These are phyloP conservation scores for Sthenelais limicola DNA, from an alignment of 2,888 invertebrate species.

Conservation along the genomic window DNA sequence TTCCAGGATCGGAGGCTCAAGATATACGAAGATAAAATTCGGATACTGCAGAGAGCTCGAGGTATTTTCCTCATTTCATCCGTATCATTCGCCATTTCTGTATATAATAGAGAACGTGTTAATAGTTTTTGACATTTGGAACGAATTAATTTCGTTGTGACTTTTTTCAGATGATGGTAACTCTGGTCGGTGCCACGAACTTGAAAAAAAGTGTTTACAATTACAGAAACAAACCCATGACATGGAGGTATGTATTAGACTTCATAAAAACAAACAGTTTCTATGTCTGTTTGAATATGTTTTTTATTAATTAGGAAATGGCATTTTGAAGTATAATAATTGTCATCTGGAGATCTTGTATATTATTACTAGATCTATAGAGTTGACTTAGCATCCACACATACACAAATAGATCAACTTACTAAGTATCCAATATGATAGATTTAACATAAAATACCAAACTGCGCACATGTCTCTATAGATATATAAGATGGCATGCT, in stretches of 20 bases:
- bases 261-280: neutral
- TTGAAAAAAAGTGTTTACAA: slow-evolving; percentile 66
- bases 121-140: no score
- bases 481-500: no score
- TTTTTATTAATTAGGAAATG: neutral
- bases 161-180: slow-evolving; percentile 21
- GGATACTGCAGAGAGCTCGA: slow-evolving; percentile 61
- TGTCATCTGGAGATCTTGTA: no score
- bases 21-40: slow-evolving; percentile 66
- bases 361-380: no score
- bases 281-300: neutral
- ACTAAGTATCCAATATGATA: neutral
- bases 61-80: slow-evolving; percentile 48
- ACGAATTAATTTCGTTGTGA: neutral
- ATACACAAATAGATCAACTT: neutral
- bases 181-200: slow-evolving; percentile 52
- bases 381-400: neutral
- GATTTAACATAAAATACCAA: no score
- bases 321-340: neutral
- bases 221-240: slow-evolving; percentile 69
- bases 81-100: neutral
- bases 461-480: no score
- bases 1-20: slow-evolving; percentile 63
- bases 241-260: slow-evolving; percentile 65
- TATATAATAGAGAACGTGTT: no score